Percentiles rank a stretch among this genome's conserved stretches.
phyloP scores from a whole-genome alignment of 2,797 vertebrate species.

The Lophotriccus pileatus region DNA sequence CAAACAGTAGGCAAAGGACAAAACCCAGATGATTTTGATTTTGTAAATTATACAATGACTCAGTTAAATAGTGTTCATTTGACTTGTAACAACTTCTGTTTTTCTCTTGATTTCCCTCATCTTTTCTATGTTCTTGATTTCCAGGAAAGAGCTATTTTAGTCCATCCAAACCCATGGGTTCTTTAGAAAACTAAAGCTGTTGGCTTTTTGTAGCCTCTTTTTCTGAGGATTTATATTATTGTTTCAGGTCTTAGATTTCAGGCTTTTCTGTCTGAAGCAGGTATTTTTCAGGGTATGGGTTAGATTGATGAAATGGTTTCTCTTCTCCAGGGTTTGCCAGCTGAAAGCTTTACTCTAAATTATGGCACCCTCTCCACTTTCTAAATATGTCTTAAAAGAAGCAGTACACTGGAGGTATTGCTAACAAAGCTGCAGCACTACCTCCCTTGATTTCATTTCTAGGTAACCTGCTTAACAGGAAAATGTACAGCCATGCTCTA shows the following conservation, averaged over 20 bases:
- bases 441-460: neutral
- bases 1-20: neutral
- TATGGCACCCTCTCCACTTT: neutral
- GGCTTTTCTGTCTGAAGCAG: neutral
- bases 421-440: neutral
- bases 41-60: slow-evolving; percentile 12
- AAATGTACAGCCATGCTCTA: neutral
- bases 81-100: slow-evolving; percentile 6
- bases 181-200: neutral
- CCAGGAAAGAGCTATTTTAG: neutral
- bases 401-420: neutral
- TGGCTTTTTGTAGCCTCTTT: neutral
- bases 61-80: neutral
- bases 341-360: neutral
- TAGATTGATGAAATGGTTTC: neutral
- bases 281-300: neutral
- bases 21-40: slow-evolving; percentile 25
- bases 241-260: neutral
- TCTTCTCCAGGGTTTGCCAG: neutral
- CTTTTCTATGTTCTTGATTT: neutral
- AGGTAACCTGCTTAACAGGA: neutral
- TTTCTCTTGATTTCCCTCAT: neutral
- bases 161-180: neutral
- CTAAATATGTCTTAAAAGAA: neutral
- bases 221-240: neutral